A percentile compares a stretch with the other conserved stretches of the same genome.
phyloP scores from a whole-genome alignment of 2,797 vertebrate genomes.

The Rhinichthys osculus region DNA sequence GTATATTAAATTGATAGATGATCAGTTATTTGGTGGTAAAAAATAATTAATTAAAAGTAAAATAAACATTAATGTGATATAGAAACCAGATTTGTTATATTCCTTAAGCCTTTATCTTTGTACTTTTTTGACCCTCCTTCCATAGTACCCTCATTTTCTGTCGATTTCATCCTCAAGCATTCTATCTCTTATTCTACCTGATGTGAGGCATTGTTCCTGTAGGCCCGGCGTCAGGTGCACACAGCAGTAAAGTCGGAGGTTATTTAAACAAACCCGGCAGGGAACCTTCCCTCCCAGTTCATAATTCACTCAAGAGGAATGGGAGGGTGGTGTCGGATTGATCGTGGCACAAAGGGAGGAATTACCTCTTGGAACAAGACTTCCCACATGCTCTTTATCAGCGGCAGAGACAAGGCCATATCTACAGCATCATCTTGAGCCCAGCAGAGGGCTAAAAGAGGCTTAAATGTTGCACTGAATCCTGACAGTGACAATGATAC shows the following conservation, averaged over 20 bases:
- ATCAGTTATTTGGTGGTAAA: background rate
- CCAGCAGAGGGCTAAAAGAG: constrained; percentile 41
- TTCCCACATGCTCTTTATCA: constrained; percentile 48
- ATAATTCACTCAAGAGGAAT: constrained; percentile 60
- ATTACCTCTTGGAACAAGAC: constrained; percentile 52
- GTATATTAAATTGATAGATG: background rate
- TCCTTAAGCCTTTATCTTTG: background rate
- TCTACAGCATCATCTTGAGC: constrained; percentile 51
- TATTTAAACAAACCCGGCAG: constrained; percentile 75
- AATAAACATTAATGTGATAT: too few relatives aligned
- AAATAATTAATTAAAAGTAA: too few relatives aligned
- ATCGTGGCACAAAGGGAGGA: constrained; percentile 54
- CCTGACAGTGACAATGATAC: constrained; percentile 39
- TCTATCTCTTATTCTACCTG: background rate
- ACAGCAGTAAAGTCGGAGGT: constrained; percentile 52
- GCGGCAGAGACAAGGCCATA: constrained; percentile 32
- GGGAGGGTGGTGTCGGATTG: constrained; percentile 45
- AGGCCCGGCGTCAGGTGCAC: constrained; percentile 29
- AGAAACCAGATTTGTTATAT: too few relatives aligned
- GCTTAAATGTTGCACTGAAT: constrained; percentile 45
- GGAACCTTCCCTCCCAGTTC: constrained; percentile 42
- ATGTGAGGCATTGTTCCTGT: constrained; percentile 19
- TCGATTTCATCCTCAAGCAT: background rate
- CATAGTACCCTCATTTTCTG: background rate
- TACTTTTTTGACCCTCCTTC: background rate